phyloP scores from a whole-genome alignment of 2,113 vertebrate species.

The Maccullochella peelii region DNA sequence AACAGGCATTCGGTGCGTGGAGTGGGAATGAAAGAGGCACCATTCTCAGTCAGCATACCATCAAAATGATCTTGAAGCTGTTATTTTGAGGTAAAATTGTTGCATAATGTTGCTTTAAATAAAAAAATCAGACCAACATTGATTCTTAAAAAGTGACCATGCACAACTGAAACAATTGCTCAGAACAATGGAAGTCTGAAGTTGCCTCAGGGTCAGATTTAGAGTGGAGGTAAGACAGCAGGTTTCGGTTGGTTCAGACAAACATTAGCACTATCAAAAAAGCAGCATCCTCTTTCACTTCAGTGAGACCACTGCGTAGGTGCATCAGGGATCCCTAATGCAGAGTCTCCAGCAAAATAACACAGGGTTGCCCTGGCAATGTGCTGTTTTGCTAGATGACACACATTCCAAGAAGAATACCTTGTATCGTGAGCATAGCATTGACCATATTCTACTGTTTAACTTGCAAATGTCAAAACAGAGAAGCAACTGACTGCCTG shows the following conservation, averaged over 20 bases:
- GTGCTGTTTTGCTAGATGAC: not conserved
- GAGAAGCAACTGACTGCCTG: not conserved
- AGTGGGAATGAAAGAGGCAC: too few species aligned
- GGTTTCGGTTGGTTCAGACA: not conserved
- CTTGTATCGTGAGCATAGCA: not conserved
- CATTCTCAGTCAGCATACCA: too few species aligned
- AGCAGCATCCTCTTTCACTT: not conserved
- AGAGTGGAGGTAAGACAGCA: not conserved
- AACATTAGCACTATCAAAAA: not conserved
- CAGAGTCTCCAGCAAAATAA: not conserved
- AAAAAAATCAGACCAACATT: not conserved
- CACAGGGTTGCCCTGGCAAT: not conserved
- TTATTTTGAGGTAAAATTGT: too few species aligned
- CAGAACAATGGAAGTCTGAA: not conserved
- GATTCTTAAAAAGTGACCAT: not conserved
- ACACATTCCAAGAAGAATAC: not conserved
- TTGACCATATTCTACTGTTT: not conserved
- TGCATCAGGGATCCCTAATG: not conserved
- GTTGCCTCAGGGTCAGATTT: not conserved
- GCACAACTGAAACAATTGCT: not conserved
- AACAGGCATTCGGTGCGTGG: too few species aligned
- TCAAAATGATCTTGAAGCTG: too few species aligned
- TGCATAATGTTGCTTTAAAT: too few species aligned
- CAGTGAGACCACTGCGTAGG: not conserved
- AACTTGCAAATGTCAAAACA: not conserved